These are phyloP conservation scores for Labeo rohita DNA, from an alignment of 2,113 vertebrate genomes.

Conservation along the genomic window DNA sequence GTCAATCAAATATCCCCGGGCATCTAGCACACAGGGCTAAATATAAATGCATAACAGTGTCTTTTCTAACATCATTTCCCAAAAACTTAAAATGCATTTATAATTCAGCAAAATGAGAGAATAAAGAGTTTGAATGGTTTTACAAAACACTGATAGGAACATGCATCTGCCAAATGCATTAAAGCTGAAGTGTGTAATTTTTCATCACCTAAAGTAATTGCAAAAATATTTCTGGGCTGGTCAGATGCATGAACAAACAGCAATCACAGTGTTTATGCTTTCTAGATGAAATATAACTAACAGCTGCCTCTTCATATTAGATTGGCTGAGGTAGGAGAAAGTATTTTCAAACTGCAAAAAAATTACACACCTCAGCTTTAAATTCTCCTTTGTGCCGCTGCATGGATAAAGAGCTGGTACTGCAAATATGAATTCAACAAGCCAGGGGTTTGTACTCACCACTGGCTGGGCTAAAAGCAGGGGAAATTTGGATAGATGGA, in stretches of 20 bases:
- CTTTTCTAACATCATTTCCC: neutral
- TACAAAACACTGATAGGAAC: neutral
- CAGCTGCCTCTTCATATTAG: neutral
- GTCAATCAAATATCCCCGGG: constrained; percentile 13
- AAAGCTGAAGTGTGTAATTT: neutral
- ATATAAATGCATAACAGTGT: neutral
- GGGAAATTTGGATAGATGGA: constrained; percentile 25
- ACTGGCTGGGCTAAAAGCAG: neutral
- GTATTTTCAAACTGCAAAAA: neutral
- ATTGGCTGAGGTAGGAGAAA: constrained; percentile 5
- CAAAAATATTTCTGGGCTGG: too few relatives aligned
- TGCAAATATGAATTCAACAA: constrained; percentile 11
- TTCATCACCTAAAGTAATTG: neutral
- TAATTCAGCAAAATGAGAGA: neutral
- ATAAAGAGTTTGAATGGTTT: neutral
- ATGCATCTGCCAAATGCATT: neutral
- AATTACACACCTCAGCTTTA: constrained; percentile 6
- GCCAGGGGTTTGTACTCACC: neutral
- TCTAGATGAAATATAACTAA: neutral
- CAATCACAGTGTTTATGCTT: neutral
- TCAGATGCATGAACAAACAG: neutral
- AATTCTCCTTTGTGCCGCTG: neutral
- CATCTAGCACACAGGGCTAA: neutral
- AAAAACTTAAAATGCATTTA: neutral
- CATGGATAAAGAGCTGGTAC: neutral